Evolutionary conservation across 1,140 invertebrate genomes (phyloP).

Genomic region (Papilio dardanus): DNA sequence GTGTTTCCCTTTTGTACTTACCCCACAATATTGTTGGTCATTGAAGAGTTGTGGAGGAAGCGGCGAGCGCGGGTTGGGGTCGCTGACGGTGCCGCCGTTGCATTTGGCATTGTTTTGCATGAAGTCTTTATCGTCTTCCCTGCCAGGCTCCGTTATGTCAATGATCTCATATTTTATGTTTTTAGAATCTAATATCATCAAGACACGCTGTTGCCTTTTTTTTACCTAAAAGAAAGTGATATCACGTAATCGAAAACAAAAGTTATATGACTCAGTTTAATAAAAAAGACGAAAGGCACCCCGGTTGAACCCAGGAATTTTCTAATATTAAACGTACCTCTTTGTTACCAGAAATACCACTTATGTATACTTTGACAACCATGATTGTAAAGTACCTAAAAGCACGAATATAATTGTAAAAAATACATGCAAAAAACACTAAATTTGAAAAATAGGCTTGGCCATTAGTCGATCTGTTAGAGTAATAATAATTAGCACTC

Average conservation of each 20-base stretch:
- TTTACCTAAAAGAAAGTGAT: slow-evolving; percentile 88
- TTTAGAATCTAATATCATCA: slow-evolving; percentile 96
- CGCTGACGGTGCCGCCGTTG: slow-evolving; percentile 87
- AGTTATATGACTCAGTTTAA: slow-evolving; percentile 65
- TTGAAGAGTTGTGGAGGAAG: slow-evolving; percentile 97
- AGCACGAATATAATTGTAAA: slow-evolving; percentile 51
- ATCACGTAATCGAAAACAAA: slow-evolving; percentile 71
- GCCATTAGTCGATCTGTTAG: slow-evolving; percentile 74
- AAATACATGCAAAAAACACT: slow-evolving; percentile 55
- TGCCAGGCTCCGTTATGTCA: slow-evolving; percentile 96
- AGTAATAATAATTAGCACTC: slow-evolving; percentile 63
- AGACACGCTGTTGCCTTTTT: slow-evolving; percentile 95
- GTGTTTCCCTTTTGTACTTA: slow-evolving; percentile 77
- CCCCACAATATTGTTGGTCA: slow-evolving; percentile 95
- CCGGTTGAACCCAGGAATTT: slow-evolving; percentile 66
- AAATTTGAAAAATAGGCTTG: slow-evolving; percentile 77
- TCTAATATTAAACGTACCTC: slow-evolving; percentile 86
- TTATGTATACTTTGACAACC: slow-evolving; percentile 95
- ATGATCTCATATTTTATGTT: slow-evolving; percentile 93
- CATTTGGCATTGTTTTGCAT: slow-evolving; percentile 95
- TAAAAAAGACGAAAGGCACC: slow-evolving; percentile 63
- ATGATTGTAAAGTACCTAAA: slow-evolving; percentile 79
- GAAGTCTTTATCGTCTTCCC: slow-evolving; percentile 94
- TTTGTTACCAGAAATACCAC: slow-evolving; percentile 95
- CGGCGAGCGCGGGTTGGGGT: slow-evolving; percentile 85